Evolutionary conservation across 2,888 invertebrate genomes (phyloP).

Genomic region (Linnaemya tessellans): DNA sequence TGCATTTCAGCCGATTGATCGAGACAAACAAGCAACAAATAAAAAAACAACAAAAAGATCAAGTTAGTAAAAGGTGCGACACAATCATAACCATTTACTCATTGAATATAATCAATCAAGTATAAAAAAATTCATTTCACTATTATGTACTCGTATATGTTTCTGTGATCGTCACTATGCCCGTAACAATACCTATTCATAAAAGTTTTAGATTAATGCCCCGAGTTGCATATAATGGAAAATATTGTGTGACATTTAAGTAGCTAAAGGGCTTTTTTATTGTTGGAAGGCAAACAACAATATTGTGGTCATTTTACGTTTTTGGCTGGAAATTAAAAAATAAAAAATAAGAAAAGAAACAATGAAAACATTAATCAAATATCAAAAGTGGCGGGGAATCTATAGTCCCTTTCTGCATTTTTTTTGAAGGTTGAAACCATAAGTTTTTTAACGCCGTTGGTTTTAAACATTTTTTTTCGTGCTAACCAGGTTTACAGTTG

Average conservation of each 20-base stretch:
- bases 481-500: too few relatives aligned
- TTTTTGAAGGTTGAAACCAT: too few relatives aligned
- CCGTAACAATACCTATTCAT: neutral
- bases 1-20: constrained; percentile 26
- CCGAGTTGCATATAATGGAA: neutral
- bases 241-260: constrained; percentile 35
- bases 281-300: neutral
- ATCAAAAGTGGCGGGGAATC: neutral
- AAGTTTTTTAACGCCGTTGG: too few relatives aligned
- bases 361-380: neutral
- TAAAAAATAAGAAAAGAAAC: neutral
- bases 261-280: constrained; percentile 35
- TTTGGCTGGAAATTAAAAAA: neutral
- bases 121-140: constrained; percentile 21
- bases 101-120: constrained; percentile 60
- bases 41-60: neutral
- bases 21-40: constrained; percentile 23
- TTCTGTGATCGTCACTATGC: constrained; percentile 29
- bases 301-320: neutral
- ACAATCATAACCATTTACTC: constrained; percentile 27
- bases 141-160: too few relatives aligned
- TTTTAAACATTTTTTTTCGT: too few relatives aligned
- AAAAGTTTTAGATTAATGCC: constrained; percentile 2
- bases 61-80: constrained; percentile 56
- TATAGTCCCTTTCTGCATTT: too few relatives aligned